A percentile compares a stretch with the other conserved stretches of the same genome.
Evolutionary conservation across 2,113 vertebrate species (phyloP).

Genomic region (Lutjanus erythropterus): DNA sequence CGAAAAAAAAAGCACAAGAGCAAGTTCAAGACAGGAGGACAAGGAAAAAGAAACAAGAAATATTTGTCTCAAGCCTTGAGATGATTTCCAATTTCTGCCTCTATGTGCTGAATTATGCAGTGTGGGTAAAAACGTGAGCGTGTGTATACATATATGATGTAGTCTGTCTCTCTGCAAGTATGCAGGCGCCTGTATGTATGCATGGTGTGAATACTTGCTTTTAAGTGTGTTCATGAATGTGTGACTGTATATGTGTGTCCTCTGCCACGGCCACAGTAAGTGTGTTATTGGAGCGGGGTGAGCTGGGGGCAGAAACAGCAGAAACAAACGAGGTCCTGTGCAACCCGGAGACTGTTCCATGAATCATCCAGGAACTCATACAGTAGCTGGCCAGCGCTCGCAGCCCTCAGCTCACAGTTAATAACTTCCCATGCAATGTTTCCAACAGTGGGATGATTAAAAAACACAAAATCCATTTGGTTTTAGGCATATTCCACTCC

Average conservation of each 20-base stretch:
- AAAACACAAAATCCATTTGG: background rate
- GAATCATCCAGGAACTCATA: conserved; percentile 59
- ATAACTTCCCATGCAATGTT: conserved; percentile 29
- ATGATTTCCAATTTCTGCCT: conserved; percentile 3
- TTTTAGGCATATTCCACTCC: background rate
- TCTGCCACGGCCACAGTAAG: conserved; percentile 44
- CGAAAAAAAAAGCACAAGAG: background rate
- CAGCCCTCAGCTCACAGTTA: conserved; percentile 22
- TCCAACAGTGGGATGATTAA: background rate
- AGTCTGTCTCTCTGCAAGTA: background rate
- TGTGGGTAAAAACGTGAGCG: background rate
- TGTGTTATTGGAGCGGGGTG: conserved; percentile 65
- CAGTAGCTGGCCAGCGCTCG: conserved; percentile 37
- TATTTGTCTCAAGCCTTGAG: background rate
- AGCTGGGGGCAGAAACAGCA: conserved; percentile 39
- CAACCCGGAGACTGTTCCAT: conserved; percentile 49
- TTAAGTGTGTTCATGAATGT: conserved; percentile 34
- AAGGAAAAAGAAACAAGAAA: background rate
- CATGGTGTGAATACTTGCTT: conserved; percentile 45
- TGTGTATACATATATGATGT: background rate
- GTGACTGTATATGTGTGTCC: background rate
- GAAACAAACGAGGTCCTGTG: conserved; percentile 72
- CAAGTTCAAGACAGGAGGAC: background rate
- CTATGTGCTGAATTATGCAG: background rate
- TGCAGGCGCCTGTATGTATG: conserved; percentile 6